These are phyloP conservation scores for Gorsachius magnificus DNA, from an alignment of 2,797 vertebrate species.

Conservation along the genomic window DNA sequence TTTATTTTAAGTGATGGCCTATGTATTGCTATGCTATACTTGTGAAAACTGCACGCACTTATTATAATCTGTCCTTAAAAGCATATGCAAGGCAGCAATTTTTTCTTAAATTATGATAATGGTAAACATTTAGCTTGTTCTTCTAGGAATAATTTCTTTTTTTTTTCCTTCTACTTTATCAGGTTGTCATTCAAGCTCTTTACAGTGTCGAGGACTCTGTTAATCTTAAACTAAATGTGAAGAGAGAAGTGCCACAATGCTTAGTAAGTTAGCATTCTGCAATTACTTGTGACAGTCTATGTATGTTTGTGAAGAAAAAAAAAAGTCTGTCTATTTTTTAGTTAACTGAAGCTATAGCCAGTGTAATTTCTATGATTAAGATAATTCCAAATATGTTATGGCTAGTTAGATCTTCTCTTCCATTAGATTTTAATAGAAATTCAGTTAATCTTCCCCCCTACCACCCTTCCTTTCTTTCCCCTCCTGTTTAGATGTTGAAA, in stretches of 20 bases:
- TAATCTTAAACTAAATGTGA: background rate
- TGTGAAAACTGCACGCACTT: background rate
- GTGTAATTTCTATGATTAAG: background rate
- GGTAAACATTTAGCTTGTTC: background rate
- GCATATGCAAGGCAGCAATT: background rate
- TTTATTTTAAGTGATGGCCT: background rate
- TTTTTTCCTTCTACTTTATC: slow-evolving; percentile 36
- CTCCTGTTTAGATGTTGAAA: background rate
- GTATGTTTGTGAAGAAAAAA: background rate
- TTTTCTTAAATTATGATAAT: background rate
- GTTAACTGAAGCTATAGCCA: background rate
- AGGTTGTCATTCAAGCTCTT: slow-evolving; percentile 15
- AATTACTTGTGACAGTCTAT: background rate
- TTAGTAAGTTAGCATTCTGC: background rate
- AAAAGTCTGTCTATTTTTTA: background rate
- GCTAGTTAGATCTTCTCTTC: background rate
- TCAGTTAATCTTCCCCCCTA: background rate
- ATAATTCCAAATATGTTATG: background rate
- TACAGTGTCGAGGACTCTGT: background rate
- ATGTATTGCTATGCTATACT: background rate
- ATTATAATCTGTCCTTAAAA: background rate
- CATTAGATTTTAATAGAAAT: background rate
- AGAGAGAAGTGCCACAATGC: background rate
- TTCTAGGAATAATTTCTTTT: background rate
- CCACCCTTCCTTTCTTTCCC: background rate